Base-by-base conservation (phyloP, 2,888 invertebrate genomes). In the Brachylomia viminalis region DNA sequence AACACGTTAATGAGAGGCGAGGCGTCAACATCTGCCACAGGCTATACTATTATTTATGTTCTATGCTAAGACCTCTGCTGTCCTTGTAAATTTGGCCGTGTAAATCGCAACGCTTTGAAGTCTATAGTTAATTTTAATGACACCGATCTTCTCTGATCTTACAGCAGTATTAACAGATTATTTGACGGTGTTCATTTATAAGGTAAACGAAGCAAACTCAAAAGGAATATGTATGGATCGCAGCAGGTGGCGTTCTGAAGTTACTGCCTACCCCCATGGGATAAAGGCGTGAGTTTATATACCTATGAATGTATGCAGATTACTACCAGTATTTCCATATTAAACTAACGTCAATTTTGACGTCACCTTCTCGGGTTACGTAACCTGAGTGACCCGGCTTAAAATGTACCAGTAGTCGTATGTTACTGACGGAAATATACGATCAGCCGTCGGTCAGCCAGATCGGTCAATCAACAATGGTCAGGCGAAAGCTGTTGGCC, bases 401-500 rank as follows among this genome's bases (percentile, higher is more conserved):
- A 54, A 42, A 69, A n/a, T n/a, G 2, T 27, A 23, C 54, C 62
- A 75, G 6, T 33, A 47, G 62, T 38, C n/a, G 20, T 45, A 76
- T 17, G 49, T 49, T 33, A 66, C 66, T 23, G 77, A n/a, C 49
- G 78, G 45, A 67, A 61, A 77, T 47, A 61, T 61, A 77, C 68
- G 67, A 61, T 61, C 61, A 66, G 67, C 45, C 66, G 49, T 61
- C 38, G 52, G 56, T 67, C 42, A 58, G 61, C 27, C 23, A 20
- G 27, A 45, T 66, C 66, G 54, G 47, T 42, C 61, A 33, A 72
- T 67, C 80, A 80, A 56, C 80, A 62, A 72, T 62, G 42, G 33
- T 58, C 56, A 52, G 38, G 3, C n/a, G 23, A 58, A 71, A 54
- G 30, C 67, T n/a, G 17, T 54, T 23, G 52, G n/a, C 59, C 33